Base-by-base conservation (phyloP, 2,113 vertebrate genomes). In the Corythoichthys intestinalis region DNA sequence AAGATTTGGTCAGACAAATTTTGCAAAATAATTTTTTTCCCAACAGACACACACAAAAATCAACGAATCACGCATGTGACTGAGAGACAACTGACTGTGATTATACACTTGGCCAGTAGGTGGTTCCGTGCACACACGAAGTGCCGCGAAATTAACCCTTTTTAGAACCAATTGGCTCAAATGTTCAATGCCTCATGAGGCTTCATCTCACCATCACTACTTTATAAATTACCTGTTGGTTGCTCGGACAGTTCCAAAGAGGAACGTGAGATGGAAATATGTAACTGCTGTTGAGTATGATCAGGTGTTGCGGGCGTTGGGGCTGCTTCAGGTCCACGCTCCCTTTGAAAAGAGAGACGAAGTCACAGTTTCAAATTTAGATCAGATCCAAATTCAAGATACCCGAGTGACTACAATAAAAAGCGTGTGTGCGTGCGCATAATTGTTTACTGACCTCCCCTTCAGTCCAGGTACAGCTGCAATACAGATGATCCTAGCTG, bases 401-500 rank as follows among this genome's bases (percentile, higher is more conserved):
- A 14, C 13, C 48, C 48, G 14, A 15, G 48, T 13, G 4, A 50
- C 4, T 15, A 50, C 14, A 14, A 50, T 49, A 49, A 49, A 14
- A 14, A 49, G 11, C 15, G 12, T 38, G 6, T 0, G 3, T 41
- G 62, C 46, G 62, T 46, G 49, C 17, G 20, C 13, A 1, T 37
- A 35, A 4, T 13, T 14, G 9, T 57, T 10, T 13, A 60, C 90
- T 54, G 56, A 92, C 20, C 79, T 80, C 66, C 87, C 90, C 84
- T 95, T 94, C 70, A 98, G 94, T n/a, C 97, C 97, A 0, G 97
- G 97, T 66, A 99, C 97, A 0, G 97, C 94, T 50, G 95, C 94
- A 0, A 99, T 97, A 85, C 97, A 99, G 81, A 98, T 94, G 90
- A 98, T 99, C 69, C 97, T 90, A 0, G 97, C 96, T 0, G 97